Conservation (phyloP, 1,140 invertebrate genomes). For the Meloidogyne hapla region DNA sequence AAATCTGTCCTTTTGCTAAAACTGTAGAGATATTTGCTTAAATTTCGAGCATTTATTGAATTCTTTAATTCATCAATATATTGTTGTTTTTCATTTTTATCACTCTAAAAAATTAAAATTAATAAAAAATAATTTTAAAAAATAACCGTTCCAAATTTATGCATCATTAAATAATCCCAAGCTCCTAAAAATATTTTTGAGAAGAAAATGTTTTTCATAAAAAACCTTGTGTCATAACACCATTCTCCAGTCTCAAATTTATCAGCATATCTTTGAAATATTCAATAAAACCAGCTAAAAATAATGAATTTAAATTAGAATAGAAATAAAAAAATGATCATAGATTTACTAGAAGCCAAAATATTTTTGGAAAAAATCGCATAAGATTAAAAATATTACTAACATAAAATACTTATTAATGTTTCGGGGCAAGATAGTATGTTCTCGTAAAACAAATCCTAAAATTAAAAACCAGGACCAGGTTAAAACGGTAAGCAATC, state of each 20-base stretch:
- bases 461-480: too few species aligned
- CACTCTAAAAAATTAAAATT: slow-evolving; percentile 66
- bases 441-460: too few species aligned
- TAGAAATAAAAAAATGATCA: too few species aligned
- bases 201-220: neutral
- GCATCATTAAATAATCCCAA: slow-evolving; percentile 80
- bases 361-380: too few species aligned
- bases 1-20: slow-evolving; percentile 61
- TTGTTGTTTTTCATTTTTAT: slow-evolving; percentile 76
- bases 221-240: slow-evolving; percentile 70
- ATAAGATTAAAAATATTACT: too few species aligned
- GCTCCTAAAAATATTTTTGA: slow-evolving; percentile 67
- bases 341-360: too few species aligned
- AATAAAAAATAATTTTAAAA: neutral
- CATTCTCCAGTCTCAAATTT: slow-evolving; percentile 72
- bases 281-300: slow-evolving; percentile 72
- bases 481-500: too few species aligned
- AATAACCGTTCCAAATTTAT: slow-evolving; percentile 87
- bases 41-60: slow-evolving; percentile 81
- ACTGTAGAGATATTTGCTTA: slow-evolving; percentile 66
- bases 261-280: slow-evolving; percentile 81
- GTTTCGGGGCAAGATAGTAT: too few species aligned
- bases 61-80: slow-evolving; percentile 76
- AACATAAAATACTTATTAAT: too few species aligned
- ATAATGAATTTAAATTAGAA: too few species aligned